Percentiles rank a stretch among this genome's conserved stretches.
These are phyloP conservation scores for Crypturellus undulatus DNA, from an alignment of 2,113 vertebrate species.

Conservation along the genomic window DNA sequence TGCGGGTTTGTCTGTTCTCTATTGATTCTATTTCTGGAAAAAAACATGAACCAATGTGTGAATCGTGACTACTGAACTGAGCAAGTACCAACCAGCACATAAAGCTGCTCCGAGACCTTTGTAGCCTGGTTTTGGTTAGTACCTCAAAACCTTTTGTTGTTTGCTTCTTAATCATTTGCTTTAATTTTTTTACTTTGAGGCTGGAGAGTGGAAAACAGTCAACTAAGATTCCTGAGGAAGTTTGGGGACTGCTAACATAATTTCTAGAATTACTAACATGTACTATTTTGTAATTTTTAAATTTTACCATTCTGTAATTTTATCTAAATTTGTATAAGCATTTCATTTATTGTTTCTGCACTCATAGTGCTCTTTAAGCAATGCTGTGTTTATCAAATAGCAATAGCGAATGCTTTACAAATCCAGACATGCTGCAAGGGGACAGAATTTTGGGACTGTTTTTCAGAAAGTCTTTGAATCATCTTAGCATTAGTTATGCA, in stretches of 20 bases:
- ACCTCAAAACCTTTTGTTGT: slow-evolving; percentile 4
- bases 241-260: neutral
- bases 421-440: neutral
- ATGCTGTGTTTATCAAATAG: neutral
- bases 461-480: neutral
- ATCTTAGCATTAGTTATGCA: neutral
- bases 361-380: neutral
- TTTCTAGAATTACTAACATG: neutral
- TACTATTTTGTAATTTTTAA: neutral
- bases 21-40: slow-evolving; percentile 85
- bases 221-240: neutral
- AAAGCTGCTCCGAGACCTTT: slow-evolving; percentile 46
- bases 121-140: slow-evolving; percentile 30
- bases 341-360: neutral
- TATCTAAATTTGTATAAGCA: neutral
- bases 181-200: slow-evolving; percentile 24
- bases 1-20: slow-evolving; percentile 86
- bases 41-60: slow-evolving; percentile 65
- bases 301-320: neutral
- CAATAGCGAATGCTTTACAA: neutral
- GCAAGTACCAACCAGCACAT: slow-evolving; percentile 42
- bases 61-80: slow-evolving; percentile 76
- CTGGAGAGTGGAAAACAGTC: neutral
- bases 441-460: neutral
- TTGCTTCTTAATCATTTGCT: slow-evolving; percentile 21